phyloP scores from a whole-genome alignment of 2,797 vertebrate genomes.

The Emys orbicularis region DNA sequence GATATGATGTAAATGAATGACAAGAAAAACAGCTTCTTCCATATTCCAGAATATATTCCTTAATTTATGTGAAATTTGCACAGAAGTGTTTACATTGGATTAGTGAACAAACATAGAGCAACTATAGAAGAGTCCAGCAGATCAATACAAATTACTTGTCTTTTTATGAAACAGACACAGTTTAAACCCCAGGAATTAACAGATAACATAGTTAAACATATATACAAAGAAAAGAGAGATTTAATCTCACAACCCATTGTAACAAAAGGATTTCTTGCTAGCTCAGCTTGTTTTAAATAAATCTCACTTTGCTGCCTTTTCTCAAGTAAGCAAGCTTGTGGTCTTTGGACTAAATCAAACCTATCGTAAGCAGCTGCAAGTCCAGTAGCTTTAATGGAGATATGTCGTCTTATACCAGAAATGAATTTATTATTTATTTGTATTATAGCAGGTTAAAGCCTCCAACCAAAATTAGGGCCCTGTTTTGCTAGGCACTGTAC shows the following conservation, averaged over 20 bases:
- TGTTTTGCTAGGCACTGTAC: not conserved
- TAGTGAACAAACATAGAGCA: slow-evolving; percentile 18
- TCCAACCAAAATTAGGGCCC: not conserved
- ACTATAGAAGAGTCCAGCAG: slow-evolving; percentile 16
- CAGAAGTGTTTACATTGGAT: not conserved
- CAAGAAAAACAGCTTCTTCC: not conserved
- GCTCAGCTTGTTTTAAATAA: slow-evolving; percentile 5
- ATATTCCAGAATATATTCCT: not conserved
- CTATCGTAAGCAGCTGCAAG: not conserved
- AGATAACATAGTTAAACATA: not conserved
- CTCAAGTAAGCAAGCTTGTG: not conserved
- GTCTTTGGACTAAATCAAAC: not conserved
- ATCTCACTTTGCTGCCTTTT: slow-evolving; percentile 1
- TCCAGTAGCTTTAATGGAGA: not conserved
- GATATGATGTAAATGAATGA: not conserved
- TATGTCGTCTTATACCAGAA: not conserved
- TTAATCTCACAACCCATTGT: slow-evolving; percentile 22
- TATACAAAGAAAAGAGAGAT: slow-evolving; percentile 11
- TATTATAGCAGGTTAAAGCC: not conserved
- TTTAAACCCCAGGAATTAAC: slow-evolving; percentile 17
- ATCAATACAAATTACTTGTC: slow-evolving; percentile 20
- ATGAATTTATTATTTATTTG: not conserved
- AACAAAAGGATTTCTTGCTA: not conserved
- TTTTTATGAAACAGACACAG: slow-evolving; percentile 1
- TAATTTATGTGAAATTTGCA: slow-evolving; percentile 3